Evolutionary conservation across 2,888 invertebrate species (phyloP), one percentile per base, ranked within the genome.

Genomic region (Didymodactylos carnosus): DNA sequence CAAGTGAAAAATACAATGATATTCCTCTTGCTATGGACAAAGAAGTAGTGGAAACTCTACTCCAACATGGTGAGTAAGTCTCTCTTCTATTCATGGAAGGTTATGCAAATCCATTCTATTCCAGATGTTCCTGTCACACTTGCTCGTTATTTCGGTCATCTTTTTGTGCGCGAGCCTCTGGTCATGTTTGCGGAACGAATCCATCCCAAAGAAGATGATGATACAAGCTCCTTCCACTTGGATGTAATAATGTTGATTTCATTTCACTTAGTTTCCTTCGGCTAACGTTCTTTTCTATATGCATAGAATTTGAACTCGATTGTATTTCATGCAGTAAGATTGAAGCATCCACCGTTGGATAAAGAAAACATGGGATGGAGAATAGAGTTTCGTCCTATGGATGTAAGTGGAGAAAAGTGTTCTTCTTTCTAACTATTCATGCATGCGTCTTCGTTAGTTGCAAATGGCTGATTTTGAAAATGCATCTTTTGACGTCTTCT

Each of bases 391-490:
- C 88, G 98, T 39, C 97, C 98, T 49, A 70, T 62, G 51, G 51
- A 51, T 51, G 51, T 51, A 51, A 25, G 14, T 27, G 6, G 11
- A 23, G 3, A 27, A 51, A 8, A 8, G 25, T 25, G 10, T 27
- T 8, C 16, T 10, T 51, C 10, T 27, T 23, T 51, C 4, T 6
- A 25, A 23, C 25, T 2, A 1, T 25, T n/a, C n/a, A n/a, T n/a
- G n/a, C n/a, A n/a, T n/a, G n/a, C n/a, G n/a, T n/a, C n/a, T n/a
- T n/a, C n/a, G n/a, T 40, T 72, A 75, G 83, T 91, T 93, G 25
- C 98, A 99, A 84, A 88, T 98, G 78, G 97, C 98, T 0, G 98
- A 98, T 86, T 98, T 98, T 85, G 98, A 99, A 86, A 99, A 99
- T 86, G 98, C 99, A 0, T 98, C 98, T 7, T 90, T 93, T 80